Evolutionary conservation across 2,888 invertebrate species (phyloP).

Genomic region (Phoenoteleia sp.): DNA sequence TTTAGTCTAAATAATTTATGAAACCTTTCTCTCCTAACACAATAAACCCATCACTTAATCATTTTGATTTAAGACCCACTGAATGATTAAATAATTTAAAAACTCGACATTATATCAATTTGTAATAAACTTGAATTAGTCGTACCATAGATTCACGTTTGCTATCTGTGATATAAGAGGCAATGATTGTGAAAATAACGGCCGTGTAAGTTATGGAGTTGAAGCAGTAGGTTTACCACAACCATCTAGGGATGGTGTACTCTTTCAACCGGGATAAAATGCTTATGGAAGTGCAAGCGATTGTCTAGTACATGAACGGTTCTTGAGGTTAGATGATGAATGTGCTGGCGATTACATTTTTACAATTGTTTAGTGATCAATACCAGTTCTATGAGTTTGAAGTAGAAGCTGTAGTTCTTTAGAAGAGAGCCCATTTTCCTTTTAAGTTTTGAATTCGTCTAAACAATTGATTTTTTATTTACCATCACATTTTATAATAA

Average conservation of each 20-base stretch:
- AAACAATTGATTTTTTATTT: too few species aligned
- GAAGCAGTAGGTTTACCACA: slow-evolving; percentile 80
- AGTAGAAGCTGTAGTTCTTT: slow-evolving; percentile 73
- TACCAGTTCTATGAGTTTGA: slow-evolving; percentile 76
- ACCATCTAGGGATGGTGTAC: slow-evolving; percentile 76
- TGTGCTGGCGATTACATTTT: slow-evolving; percentile 5
- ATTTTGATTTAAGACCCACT: neutral
- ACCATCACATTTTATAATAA: too few species aligned
- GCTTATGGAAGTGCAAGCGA: slow-evolving; percentile 67
- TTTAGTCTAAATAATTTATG: too few species aligned
- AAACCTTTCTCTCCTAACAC: too few species aligned
- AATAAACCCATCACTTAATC: neutral
- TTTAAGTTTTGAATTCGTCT: neutral
- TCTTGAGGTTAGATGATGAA: slow-evolving; percentile 38
- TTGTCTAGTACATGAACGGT: slow-evolving; percentile 63
- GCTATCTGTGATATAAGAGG: slow-evolving; percentile 75
- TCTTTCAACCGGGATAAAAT: slow-evolving; percentile 72
- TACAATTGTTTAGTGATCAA: slow-evolving; percentile 6
- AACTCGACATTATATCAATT: neutral
- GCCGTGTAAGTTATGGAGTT: slow-evolving; percentile 77
- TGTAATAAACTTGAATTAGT: slow-evolving; percentile 23
- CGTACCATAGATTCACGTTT: slow-evolving; percentile 73
- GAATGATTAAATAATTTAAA: slow-evolving; percentile 15
- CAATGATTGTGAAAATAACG: slow-evolving; percentile 73
- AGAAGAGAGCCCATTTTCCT: slow-evolving; percentile 20